Evolutionary conservation across 2,113 vertebrate species (phyloP).

Genomic region (Todiramphus saurophagus): DNA sequence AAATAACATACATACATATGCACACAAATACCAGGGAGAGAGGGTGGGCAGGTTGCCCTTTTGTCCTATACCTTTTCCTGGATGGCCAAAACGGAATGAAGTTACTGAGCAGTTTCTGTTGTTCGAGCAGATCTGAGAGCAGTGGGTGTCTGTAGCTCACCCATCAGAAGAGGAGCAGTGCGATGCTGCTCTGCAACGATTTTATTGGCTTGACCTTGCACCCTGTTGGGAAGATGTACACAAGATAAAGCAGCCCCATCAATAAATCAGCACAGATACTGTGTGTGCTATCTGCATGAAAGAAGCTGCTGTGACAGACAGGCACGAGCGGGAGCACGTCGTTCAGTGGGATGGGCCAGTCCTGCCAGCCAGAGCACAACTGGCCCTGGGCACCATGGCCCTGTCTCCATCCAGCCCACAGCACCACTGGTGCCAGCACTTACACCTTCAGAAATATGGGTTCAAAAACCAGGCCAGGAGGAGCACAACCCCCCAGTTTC

Average conservation of each 20-base stretch:
- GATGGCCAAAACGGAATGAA: no score
- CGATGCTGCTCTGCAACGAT: rapidly evolving
- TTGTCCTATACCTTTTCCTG: rapidly evolving
- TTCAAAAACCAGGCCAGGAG: rapidly evolving
- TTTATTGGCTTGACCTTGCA: not conserved
- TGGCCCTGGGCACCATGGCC: rapidly evolving
- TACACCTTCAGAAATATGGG: not conserved
- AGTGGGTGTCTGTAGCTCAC: not conserved
- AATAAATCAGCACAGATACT: not conserved
- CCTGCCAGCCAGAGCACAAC: no score
- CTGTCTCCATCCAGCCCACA: not conserved
- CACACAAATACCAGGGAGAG: no score
- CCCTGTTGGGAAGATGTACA: not conserved
- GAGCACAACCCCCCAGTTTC: rapidly evolving
- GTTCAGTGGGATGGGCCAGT: not conserved
- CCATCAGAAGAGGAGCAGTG: rapidly evolving
- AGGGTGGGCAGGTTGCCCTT: rapidly evolving
- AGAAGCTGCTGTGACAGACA: rapidly evolving
- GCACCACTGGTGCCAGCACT: rapidly evolving
- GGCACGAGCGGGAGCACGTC: not conserved
- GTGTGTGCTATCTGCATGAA: rapidly evolving
- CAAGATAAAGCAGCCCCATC: not conserved
- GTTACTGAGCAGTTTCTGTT: no score
- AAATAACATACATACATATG: rapidly evolving
- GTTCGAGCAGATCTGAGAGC: not conserved